These are phyloP conservation scores for Meta bourneti DNA, from an alignment of 2,888 invertebrate species.

Conservation along the genomic window DNA sequence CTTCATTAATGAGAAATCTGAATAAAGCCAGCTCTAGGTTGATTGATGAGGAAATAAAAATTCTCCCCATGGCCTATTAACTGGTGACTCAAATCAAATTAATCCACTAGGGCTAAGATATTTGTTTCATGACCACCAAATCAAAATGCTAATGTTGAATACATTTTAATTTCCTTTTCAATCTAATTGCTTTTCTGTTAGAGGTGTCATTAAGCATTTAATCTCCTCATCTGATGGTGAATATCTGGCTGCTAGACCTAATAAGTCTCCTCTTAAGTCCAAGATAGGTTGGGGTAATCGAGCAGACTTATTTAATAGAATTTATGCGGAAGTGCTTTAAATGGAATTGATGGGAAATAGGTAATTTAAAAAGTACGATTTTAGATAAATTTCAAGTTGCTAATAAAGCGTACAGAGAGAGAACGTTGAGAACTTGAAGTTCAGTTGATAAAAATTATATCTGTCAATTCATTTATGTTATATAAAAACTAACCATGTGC, in stretches of 20 bases:
- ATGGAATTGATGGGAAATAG: slow-evolving; percentile 39
- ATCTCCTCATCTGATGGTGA: slow-evolving; percentile 55
- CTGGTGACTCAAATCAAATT: slow-evolving; percentile 44
- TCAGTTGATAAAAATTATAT: no score
- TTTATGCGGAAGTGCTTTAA: background rate
- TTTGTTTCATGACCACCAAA: slow-evolving; percentile 65
- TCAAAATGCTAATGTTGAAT: slow-evolving; percentile 72
- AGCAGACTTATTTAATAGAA: slow-evolving; percentile 9
- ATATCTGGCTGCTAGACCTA: slow-evolving; percentile 22
- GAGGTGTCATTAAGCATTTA: slow-evolving; percentile 68
- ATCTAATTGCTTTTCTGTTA: slow-evolving; percentile 74
- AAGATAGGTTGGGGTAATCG: background rate
- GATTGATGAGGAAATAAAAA: slow-evolving; percentile 48
- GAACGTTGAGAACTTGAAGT: no score
- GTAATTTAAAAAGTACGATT: slow-evolving; percentile 26
- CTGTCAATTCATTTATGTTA: no score
- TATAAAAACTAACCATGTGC: no score
- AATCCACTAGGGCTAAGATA: slow-evolving; percentile 39
- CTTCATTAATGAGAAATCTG: slow-evolving; percentile 56
- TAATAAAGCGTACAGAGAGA: no score
- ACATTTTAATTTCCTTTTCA: slow-evolving; percentile 69
- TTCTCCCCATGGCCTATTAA: slow-evolving; percentile 51
- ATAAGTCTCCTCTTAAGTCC: slow-evolving; percentile 17
- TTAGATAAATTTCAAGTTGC: background rate
- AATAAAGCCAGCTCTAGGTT: slow-evolving; percentile 20